Evolutionary conservation across 2,888 invertebrate species (phyloP).

Genomic region (Coleophora flavipennella): DNA sequence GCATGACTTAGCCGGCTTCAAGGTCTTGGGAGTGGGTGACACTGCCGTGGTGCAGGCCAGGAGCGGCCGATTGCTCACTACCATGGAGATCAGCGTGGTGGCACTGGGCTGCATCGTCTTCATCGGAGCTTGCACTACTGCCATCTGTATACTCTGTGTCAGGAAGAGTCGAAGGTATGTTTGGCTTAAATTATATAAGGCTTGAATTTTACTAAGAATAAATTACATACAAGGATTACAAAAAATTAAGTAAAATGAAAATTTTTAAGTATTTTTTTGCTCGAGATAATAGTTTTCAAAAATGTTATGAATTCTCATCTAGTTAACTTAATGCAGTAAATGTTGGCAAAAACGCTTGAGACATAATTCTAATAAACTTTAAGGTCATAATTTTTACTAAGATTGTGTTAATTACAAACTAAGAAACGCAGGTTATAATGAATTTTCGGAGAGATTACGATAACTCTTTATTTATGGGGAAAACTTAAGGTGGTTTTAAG

Average conservation of each 20-base stretch:
- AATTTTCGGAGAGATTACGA: conserved; percentile 6
- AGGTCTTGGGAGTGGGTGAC: conserved; percentile 77
- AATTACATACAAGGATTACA: too few species aligned
- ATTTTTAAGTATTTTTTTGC: too few species aligned
- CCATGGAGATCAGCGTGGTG: conserved; percentile 85
- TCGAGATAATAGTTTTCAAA: too few species aligned
- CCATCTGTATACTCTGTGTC: conserved; percentile 83
- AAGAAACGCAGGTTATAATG: not conserved
- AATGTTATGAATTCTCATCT: too few species aligned
- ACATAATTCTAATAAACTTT: not conserved
- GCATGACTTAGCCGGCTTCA: conserved; percentile 76
- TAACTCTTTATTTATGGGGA: conserved; percentile 9
- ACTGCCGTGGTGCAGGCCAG: conserved; percentile 50
- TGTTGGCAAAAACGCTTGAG: not conserved
- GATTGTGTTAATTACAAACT: conserved; percentile 1
- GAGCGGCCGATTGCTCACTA: conserved; percentile 64
- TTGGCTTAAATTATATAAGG: conserved; percentile 9
- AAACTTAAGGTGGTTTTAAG: conserved; percentile 9
- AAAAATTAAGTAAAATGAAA: too few species aligned
- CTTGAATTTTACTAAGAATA: too few species aligned
- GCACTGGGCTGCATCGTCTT: conserved; percentile 87
- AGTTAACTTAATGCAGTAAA: too few species aligned
- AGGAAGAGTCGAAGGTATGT: conserved; percentile 74
- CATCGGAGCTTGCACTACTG: conserved; percentile 84
- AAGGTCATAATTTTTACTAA: conserved; percentile 1